These are phyloP conservation scores for Synergus itoensis DNA, from an alignment of 2,888 invertebrate genomes.

Conservation along the genomic window DNA sequence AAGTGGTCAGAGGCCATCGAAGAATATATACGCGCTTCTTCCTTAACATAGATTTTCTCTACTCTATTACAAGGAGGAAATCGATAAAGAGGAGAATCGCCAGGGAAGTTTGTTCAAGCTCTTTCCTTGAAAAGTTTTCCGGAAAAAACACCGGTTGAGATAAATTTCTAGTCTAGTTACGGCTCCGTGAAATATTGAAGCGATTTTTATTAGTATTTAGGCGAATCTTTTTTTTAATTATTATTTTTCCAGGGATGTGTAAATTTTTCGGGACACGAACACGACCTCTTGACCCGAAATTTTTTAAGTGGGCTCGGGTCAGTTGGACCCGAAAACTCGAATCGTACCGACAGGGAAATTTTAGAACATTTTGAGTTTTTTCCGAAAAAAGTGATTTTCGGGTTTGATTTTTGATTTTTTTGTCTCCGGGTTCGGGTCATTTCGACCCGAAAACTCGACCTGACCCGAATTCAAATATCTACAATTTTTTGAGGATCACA, in stretches of 20 bases:
- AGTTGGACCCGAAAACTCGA: too few species aligned
- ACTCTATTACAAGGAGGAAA: conserved; percentile 40
- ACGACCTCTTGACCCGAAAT: too few species aligned
- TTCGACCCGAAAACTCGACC: too few species aligned
- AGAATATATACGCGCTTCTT: conserved; percentile 32
- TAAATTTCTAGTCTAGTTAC: conserved; percentile 38
- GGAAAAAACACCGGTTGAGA: conserved; percentile 27
- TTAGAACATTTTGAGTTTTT: too few species aligned
- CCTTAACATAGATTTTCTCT: conserved; percentile 35
- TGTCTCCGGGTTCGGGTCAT: too few species aligned
- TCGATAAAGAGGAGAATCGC: conserved; percentile 27
- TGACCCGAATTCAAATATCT: too few species aligned
- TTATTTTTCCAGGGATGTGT: background rate
- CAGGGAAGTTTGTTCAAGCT: conserved; percentile 29
- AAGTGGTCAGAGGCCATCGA: conserved; percentile 16
- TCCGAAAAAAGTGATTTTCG: too few species aligned
- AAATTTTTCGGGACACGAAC: too few species aligned
- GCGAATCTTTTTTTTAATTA: background rate
- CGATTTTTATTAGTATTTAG: conserved; percentile 23
- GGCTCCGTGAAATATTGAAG: conserved; percentile 20
- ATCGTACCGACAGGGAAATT: too few species aligned
- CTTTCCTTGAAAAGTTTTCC: conserved; percentile 31
- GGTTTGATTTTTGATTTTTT: too few species aligned
- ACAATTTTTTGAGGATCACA: too few species aligned
- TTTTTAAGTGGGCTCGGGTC: too few species aligned